Evolutionary conservation across 1,140 invertebrate genomes (phyloP), one percentile per base, ranked within the genome.

Genomic region (Aphelinus certus): DNA sequence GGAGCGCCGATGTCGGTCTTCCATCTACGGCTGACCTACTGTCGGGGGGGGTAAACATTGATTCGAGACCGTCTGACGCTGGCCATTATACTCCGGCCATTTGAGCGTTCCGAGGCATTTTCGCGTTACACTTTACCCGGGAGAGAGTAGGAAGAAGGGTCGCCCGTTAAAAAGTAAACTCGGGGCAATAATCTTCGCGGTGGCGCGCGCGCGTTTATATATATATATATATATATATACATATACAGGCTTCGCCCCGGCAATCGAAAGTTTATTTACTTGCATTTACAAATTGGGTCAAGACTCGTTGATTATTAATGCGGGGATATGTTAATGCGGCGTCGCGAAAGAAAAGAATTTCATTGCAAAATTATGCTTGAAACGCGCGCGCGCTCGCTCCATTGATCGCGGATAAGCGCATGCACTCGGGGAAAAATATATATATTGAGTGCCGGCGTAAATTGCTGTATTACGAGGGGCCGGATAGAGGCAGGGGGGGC

Each of bases 261-360:
- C 43, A 60, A 69, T 62, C 42, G 47, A 71, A 51, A 62, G 7
- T 71, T 63, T 71, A 61, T 73, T 67, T 73, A 67, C 26, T 60
- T 42, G 48, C 47, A 66, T 67, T 73, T 67, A 42, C 64, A 61
- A 73, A 61, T 73, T 73, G 57, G 71, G 48, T 73, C 64, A 65
- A 67, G 56, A 73, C 57, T 73, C 48, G n/a, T n/a, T 45, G 55
- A 68, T 61, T 67, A 67, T 62, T 62, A 47, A 73, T 68, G 48
- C 62, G 62, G 53, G 7, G 26, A 47, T 73, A 73, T 68, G 65
- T 62, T 60, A 73, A 73, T 73, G 43, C 7, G 26, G 42, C 53
- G 9, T 47, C n/a, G 53, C 51, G 7, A 66, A 60, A 60, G 55
- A 66, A 72, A 64, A 57, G 45, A 42, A 48, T 56, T 58, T 57